These are phyloP conservation scores for Drosophila recens DNA, from an alignment of 2,888 invertebrate species.

Conservation along the genomic window DNA sequence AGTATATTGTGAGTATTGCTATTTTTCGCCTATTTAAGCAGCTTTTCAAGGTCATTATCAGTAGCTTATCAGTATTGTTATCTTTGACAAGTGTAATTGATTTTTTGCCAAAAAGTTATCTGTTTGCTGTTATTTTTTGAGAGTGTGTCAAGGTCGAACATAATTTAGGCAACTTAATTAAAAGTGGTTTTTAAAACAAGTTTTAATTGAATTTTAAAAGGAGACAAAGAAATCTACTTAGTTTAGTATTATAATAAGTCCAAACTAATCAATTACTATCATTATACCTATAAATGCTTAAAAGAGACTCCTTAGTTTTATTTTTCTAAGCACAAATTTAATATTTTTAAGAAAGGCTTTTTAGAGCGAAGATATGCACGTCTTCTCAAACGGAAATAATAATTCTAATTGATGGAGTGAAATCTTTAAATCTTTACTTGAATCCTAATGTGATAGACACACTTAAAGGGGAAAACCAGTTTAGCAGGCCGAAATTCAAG, in stretches of 20 bases:
- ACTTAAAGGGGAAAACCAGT: too few species aligned
- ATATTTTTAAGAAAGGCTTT: background rate
- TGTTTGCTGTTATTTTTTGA: conserved; percentile 12
- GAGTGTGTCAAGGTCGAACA: conserved; percentile 50
- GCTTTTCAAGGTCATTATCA: conserved; percentile 34
- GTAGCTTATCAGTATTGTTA: conserved; percentile 41
- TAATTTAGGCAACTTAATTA: background rate
- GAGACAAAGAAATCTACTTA: background rate
- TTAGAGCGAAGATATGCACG: background rate
- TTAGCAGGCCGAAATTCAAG: too few species aligned
- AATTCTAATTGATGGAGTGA: background rate
- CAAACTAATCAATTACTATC: background rate
- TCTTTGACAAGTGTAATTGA: conserved; percentile 33
- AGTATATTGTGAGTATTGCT: conserved; percentile 13
- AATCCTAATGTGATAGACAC: too few species aligned
- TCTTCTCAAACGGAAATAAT: background rate
- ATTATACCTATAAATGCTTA: too few species aligned
- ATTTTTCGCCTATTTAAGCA: conserved; percentile 28
- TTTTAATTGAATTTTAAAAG: background rate
- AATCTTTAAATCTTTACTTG: background rate
- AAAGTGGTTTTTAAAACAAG: background rate
- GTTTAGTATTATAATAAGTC: background rate
- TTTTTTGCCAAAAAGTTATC: conserved; percentile 29
- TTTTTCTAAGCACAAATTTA: too few species aligned
- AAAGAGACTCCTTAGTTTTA: too few species aligned